phyloP scores from a whole-genome alignment of 2,888 invertebrate genomes.

The Chrysomela aeneicollis region DNA sequence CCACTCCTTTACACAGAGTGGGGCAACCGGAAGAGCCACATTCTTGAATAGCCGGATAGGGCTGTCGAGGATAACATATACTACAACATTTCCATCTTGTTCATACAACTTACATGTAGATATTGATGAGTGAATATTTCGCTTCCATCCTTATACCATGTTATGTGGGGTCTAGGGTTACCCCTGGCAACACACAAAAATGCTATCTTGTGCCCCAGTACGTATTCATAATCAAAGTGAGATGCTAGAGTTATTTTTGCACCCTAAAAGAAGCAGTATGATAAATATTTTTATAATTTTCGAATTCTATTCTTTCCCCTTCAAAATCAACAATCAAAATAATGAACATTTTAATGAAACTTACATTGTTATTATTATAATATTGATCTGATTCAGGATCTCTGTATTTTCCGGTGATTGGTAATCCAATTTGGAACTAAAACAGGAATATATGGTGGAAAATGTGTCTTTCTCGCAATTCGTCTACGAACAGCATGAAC shows the following conservation, averaged over 20 bases:
- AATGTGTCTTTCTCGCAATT: too few species aligned
- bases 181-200: slow-evolving; percentile 92
- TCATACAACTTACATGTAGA: slow-evolving; percentile 79
- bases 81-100: too few species aligned
- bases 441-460: slow-evolving; percentile 38
- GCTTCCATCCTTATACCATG: slow-evolving; percentile 95
- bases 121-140: slow-evolving; percentile 91
- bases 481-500: too few species aligned
- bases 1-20: too few species aligned
- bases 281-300: slow-evolving; percentile 6
- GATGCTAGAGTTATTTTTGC: slow-evolving; percentile 89
- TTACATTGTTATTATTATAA: slow-evolving; percentile 87
- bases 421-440: slow-evolving; percentile 84
- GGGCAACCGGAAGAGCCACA: too few species aligned
- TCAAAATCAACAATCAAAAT: too few species aligned
- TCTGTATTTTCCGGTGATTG: slow-evolving; percentile 87
- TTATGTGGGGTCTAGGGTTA: slow-evolving; percentile 88
- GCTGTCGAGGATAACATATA: too few species aligned
- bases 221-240: slow-evolving; percentile 93
- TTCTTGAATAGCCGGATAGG: too few species aligned
- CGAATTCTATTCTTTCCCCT: too few species aligned
- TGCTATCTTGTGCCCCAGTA: slow-evolving; percentile 92
- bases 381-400: slow-evolving; percentile 91
- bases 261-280: slow-evolving; percentile 76
- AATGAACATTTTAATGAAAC: too few species aligned